Conservation (phyloP, 2,113 vertebrate genomes). For the Pelvicachromis taeniatus region DNA sequence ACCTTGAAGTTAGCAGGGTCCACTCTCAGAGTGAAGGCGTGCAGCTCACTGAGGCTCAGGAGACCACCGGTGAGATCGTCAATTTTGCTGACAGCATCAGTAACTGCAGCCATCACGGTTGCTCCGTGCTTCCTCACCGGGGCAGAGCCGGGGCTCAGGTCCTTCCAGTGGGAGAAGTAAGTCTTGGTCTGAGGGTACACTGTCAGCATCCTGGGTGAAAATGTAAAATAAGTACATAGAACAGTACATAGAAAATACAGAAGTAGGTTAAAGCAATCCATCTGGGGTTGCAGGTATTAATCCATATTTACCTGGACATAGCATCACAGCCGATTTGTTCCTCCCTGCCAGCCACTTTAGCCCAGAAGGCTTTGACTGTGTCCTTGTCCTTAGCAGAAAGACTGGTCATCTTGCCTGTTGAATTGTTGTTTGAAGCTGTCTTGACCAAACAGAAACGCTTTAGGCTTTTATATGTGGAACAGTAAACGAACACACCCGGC, state of each 20-base stretch:
- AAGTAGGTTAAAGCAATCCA: too few species aligned
- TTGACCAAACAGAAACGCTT: neutral
- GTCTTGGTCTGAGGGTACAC: too few species aligned
- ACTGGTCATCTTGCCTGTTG: constrained; percentile 55
- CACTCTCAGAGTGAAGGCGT: constrained; percentile 79
- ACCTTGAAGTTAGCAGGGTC: constrained; percentile 85
- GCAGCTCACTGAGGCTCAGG: too few species aligned
- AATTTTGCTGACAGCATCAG: too few species aligned
- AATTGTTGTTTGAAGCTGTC: neutral
- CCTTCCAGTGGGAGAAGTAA: too few species aligned
- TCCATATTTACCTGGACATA: constrained; percentile 74
- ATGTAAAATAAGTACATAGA: too few species aligned
- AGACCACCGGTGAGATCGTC: too few species aligned
- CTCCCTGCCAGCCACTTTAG: constrained; percentile 16
- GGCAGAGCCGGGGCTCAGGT: too few species aligned
- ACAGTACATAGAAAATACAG: too few species aligned
- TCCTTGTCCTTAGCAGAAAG: constrained; percentile 66
- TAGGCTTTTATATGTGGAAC: neutral
- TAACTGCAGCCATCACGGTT: too few species aligned
- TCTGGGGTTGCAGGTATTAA: neutral
- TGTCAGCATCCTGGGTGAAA: too few species aligned
- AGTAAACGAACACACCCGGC: neutral
- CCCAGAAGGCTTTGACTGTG: constrained; percentile 66
- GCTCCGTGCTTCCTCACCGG: too few species aligned
- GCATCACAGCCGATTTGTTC: constrained; percentile 53